Evolutionary conservation across 2,797 vertebrate genomes (phyloP), one percentile per base, ranked within the genome.

Genomic region (Coregonus ussuriensis): DNA sequence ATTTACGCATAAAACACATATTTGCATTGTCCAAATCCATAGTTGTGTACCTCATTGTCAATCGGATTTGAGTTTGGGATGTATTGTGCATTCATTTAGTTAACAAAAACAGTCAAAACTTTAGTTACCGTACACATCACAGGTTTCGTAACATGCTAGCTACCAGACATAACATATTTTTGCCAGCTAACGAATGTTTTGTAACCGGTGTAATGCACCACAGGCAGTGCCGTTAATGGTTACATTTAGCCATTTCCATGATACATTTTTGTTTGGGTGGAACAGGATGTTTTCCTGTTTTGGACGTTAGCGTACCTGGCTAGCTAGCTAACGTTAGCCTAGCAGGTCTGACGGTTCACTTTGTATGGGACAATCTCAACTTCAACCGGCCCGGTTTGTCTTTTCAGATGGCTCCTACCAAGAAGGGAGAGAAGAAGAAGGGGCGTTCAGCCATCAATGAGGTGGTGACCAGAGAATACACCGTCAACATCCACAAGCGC

Each of bases 381-480:
- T 25, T 63, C 21, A 25, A n/a, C n/a, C 7, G 0, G 16, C n/a
- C 25, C n/a, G 7, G 59, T 25, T 75, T 37, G 3, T 15, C 67
- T 25, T 41, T 62, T 0, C 35, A 96, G 92, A 99, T 99, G 98
- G 96, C 98, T 89, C 97, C 98, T 2, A 97, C 96, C 0, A 99
- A 99, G 95, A 99, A 99, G 87, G 96, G 97, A 89, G 97, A 99
- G 93, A 99, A 98, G 89, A 98, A 98, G 90, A 99, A 98, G 91
- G 97, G 97, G 5, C 97, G 97, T 74, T 99, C 98, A 3, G 97
- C 98, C 91, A 99, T 99, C 91, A 99, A 99, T 53, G 96, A 97
- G 84, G 98, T 99, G 69, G 98, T 99, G 76, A 99, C 98, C 56
- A 93, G 98, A 84, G 98, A 99, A 80, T 99, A 99, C 87, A 99